Conservation (phyloP, 2,888 invertebrate species). For the Gonocerus acuteangulatus region DNA sequence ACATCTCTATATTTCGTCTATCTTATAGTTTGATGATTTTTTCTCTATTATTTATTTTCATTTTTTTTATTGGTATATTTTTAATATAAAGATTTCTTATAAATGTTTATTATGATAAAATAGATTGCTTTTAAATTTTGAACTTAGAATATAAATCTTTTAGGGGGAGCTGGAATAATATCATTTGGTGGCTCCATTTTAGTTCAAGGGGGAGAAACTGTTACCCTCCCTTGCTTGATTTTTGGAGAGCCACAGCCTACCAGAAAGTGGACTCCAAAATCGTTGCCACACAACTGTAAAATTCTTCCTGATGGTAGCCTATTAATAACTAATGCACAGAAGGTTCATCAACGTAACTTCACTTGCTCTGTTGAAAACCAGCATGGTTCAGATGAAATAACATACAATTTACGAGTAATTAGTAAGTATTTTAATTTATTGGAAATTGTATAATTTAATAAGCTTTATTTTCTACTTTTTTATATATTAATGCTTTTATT, state of each 20-base stretch:
- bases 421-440: constrained; percentile 35
- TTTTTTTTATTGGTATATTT: no score
- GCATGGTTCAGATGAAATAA: constrained; percentile 41
- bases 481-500: neutral
- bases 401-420: constrained; percentile 41
- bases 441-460: neutral
- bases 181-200: constrained; percentile 51
- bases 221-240: constrained; percentile 49
- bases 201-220: constrained; percentile 50
- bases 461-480: neutral
- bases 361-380: constrained; percentile 42
- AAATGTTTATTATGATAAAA: no score
- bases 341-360: constrained; percentile 42
- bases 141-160: no score
- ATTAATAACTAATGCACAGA: constrained; percentile 40
- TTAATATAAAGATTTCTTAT: no score
- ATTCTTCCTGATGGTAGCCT: constrained; percentile 33
- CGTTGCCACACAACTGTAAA: constrained; percentile 34
- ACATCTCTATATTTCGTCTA: no score
- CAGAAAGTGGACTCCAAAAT: constrained; percentile 38
- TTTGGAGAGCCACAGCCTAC: constrained; percentile 48
- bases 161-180: constrained; percentile 48
- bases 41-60: no score
- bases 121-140: no score
- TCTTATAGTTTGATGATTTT: no score